These are phyloP conservation scores for Frankliniella fusca DNA, from an alignment of 2,888 invertebrate species.

Conservation along the genomic window DNA sequence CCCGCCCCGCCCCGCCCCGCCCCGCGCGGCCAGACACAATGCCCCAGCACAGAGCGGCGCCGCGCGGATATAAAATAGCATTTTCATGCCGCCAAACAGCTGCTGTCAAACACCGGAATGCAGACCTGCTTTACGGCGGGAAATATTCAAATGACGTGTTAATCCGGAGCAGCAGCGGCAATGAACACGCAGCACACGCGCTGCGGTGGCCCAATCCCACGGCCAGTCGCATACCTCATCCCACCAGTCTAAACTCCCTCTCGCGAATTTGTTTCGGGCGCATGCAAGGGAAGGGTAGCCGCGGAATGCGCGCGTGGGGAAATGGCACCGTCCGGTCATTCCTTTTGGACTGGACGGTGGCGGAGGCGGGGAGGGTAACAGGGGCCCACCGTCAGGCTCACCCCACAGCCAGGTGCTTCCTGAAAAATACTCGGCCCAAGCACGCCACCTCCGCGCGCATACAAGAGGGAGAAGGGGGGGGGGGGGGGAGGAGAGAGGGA, in stretches of 20 bases:
- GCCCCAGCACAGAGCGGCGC: neutral
- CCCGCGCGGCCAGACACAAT: neutral
- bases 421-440: neutral
- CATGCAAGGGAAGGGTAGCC: neutral
- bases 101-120: neutral
- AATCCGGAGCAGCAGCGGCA: neutral
- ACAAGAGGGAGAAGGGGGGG: neutral
- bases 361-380: too few relatives aligned
- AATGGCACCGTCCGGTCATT: neutral
- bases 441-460: neutral
- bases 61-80: too few relatives aligned
- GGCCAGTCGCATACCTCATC: too few relatives aligned
- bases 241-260: too few relatives aligned
- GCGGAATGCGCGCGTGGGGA: neutral
- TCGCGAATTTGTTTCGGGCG: neutral
- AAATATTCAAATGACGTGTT: neutral
- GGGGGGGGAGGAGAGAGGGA: neutral
- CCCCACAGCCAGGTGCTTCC: neutral
- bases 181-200: too few relatives aligned
- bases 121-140: neutral
- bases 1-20: neutral
- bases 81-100: too few relatives aligned
- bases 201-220: too few relatives aligned
- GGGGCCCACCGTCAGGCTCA: too few relatives aligned
- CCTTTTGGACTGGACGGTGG: neutral